phyloP scores from a whole-genome alignment of 2,797 vertebrate species.

The Fundulus diaphanus region DNA sequence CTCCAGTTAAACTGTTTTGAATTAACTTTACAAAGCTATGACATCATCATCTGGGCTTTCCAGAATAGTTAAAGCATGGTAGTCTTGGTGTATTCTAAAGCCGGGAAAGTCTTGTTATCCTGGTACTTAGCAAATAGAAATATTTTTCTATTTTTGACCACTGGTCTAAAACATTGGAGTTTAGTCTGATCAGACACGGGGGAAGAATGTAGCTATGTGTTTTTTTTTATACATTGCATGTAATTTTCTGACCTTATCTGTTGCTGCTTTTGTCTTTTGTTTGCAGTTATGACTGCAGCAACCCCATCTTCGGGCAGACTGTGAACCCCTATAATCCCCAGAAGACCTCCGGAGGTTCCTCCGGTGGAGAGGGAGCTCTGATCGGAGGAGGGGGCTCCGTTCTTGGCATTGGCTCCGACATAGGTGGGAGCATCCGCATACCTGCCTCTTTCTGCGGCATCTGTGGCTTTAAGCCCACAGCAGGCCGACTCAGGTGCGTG shows the following conservation, averaged over 20 bases:
- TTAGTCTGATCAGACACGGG: background rate
- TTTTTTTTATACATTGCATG: background rate
- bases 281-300: slow-evolving; percentile 90
- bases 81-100: background rate
- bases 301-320: slow-evolving; percentile 88
- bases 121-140: background rate
- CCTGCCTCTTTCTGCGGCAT: slow-evolving; percentile 85
- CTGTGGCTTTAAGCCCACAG: slow-evolving; percentile 84
- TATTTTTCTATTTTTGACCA: background rate
- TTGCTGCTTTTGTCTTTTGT: background rate
- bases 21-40: background rate
- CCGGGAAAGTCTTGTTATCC: background rate
- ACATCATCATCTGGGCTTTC: background rate
- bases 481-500: slow-evolving; percentile 81
- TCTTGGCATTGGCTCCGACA: slow-evolving; percentile 81
- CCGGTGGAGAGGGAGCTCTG: slow-evolving; percentile 85
- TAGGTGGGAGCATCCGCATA: slow-evolving; percentile 83
- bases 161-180: background rate
- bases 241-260: background rate
- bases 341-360: slow-evolving; percentile 89
- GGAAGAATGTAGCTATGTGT: background rate
- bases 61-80: background rate
- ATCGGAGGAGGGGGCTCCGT: slow-evolving; percentile 84
- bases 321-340: slow-evolving; percentile 84
- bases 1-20: background rate